These are phyloP conservation scores for Procavia capensis DNA, from an alignment of 2,113 vertebrate species.

Conservation along the genomic window DNA sequence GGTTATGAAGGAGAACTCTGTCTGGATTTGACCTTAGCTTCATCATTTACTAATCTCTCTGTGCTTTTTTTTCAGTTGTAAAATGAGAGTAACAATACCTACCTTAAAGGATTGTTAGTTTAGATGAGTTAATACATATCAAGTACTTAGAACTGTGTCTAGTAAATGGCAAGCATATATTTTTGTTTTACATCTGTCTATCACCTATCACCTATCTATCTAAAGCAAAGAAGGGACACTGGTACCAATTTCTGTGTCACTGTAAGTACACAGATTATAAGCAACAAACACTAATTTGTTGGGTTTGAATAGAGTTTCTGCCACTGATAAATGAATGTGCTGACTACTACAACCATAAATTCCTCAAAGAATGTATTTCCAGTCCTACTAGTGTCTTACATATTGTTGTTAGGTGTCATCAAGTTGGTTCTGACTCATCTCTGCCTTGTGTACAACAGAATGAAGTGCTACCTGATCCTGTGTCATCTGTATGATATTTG, in stretches of 20 bases:
- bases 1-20: not conserved
- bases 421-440: too few species aligned
- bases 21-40: not conserved
- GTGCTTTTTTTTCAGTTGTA: not conserved
- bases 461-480: too few species aligned
- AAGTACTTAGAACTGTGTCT: not conserved
- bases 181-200: not conserved
- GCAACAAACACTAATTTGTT: not conserved
- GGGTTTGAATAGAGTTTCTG: not conserved
- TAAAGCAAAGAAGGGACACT: not conserved
- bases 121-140: not conserved
- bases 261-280: not conserved
- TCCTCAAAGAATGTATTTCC: not conserved
- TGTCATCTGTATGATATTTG: too few species aligned
- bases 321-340: not conserved
- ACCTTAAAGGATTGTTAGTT: not conserved
- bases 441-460: too few species aligned
- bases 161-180: not conserved
- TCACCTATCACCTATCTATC: not conserved
- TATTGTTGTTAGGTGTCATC: too few species aligned
- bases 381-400: not conserved
- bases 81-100: not conserved
- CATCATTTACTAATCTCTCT: not conserved
- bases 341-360: not conserved
- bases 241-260: not conserved